These are phyloP conservation scores for Typhlichthys eigenmanni DNA, from an alignment of 2,797 vertebrate genomes.

Conservation along the genomic window DNA sequence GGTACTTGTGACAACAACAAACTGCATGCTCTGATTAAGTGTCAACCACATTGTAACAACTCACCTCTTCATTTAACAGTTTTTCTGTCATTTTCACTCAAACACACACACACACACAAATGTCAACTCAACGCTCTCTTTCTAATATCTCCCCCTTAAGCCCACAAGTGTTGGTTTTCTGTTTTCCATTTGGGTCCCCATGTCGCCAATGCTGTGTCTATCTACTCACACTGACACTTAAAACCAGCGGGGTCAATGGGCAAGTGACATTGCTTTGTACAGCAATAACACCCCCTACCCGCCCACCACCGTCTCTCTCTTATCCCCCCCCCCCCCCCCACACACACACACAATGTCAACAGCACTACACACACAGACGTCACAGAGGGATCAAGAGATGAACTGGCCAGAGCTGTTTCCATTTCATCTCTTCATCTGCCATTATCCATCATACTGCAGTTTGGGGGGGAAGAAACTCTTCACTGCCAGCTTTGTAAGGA, in stretches of 20 bases:
- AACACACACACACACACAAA: background rate
- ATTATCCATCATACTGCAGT: background rate
- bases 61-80: constrained; percentile 40
- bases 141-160: constrained; percentile 22
- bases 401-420: constrained; percentile 12
- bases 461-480: background rate
- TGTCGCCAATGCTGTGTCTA: constrained; percentile 32
- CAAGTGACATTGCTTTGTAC: constrained; percentile 30
- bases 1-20: no score
- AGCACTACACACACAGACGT: constrained; percentile 13
- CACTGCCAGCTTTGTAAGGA: constrained; percentile 7
- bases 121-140: constrained; percentile 16
- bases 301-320: background rate
- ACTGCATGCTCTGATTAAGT: background rate
- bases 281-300: constrained; percentile 31
- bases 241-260: constrained; percentile 52
- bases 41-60: constrained; percentile 19
- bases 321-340: background rate
- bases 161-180: constrained; percentile 38
- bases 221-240: constrained; percentile 45
- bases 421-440: constrained; percentile 15
- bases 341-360: constrained; percentile 13
- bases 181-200: constrained; percentile 41
- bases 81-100: constrained; percentile 12
- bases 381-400: constrained; percentile 25